Percentiles rank a stretch among this genome's conserved stretches.
Conservation (phyloP, 2,113 vertebrate genomes). For the Puma concolor region DNA sequence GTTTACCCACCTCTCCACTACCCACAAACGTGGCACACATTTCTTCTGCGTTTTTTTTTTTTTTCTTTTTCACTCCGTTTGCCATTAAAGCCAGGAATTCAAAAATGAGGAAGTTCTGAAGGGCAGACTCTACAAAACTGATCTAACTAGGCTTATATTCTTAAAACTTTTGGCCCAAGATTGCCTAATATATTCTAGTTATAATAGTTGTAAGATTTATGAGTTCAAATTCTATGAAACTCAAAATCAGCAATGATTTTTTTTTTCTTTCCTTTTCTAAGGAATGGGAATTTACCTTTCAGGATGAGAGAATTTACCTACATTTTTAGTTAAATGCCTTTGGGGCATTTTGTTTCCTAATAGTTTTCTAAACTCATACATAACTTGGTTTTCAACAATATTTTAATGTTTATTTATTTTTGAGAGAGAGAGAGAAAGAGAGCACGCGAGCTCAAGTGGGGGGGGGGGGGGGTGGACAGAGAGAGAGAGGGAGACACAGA, state of each 20-base stretch:
- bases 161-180: not conserved
- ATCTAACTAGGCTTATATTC: not conserved
- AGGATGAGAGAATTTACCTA: not conserved
- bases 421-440: no score
- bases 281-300: not conserved
- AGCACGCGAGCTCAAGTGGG: no score
- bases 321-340: not conserved
- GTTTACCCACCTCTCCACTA: not conserved
- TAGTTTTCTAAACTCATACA: conserved; percentile 3
- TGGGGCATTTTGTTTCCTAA: not conserved
- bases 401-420: no score
- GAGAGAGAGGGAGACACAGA: no score
- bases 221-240: conserved; percentile 30
- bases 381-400: no score
- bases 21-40: not conserved
- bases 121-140: not conserved
- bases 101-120: not conserved
- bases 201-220: conserved; percentile 14
- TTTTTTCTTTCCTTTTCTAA: not conserved
- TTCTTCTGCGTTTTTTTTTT: not conserved
- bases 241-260: conserved; percentile 23
- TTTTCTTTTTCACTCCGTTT: not conserved
- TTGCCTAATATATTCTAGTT: not conserved
- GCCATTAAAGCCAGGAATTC: not conserved
- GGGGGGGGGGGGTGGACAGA: no score